Evolutionary conservation across 2,797 vertebrate species (phyloP).

Genomic region (Gobio occitaniae): DNA sequence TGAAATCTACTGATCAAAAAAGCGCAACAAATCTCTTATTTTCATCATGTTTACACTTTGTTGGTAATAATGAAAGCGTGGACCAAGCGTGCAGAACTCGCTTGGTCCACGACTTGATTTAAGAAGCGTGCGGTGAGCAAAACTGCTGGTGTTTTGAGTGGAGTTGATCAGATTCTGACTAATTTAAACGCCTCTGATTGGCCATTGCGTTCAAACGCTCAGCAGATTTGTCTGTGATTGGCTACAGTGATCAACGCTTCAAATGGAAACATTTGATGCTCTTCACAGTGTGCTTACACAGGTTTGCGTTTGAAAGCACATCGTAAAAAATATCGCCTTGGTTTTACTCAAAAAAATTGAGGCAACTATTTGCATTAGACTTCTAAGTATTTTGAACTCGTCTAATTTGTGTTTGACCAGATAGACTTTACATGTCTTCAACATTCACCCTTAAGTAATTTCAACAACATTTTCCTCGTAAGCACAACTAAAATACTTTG

Average conservation of each 20-base stretch:
- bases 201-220: background rate
- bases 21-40: background rate
- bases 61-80: background rate
- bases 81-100: background rate
- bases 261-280: background rate
- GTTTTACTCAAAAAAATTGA: no score
- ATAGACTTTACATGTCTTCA: no score
- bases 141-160: background rate
- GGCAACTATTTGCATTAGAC: no score
- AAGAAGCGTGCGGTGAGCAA: background rate
- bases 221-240: background rate
- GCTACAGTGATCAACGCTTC: background rate
- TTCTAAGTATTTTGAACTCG: no score
- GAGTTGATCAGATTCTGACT: background rate
- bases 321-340: no score
- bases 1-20: no score
- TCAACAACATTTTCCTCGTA: no score
- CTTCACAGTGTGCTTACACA: background rate
- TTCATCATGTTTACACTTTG: background rate
- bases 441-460: no score
- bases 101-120: no score
- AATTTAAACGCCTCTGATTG: background rate
- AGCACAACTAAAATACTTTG: no score
- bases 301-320: background rate
- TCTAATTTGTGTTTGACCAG: no score